These are phyloP conservation scores for Habrosyne pyritoides DNA, from an alignment of 2,888 invertebrate species.

Conservation along the genomic window DNA sequence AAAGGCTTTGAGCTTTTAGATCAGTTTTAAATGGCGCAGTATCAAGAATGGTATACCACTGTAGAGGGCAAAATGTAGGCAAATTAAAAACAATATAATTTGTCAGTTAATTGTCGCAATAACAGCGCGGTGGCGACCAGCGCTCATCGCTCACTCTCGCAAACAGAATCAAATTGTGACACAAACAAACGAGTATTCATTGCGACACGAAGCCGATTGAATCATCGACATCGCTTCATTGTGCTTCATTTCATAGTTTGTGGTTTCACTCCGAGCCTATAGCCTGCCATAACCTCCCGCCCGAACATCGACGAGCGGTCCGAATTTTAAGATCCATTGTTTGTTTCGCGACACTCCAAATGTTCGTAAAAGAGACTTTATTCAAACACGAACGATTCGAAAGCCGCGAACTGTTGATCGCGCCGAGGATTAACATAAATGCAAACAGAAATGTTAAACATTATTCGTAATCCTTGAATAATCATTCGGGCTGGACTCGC, in stretches of 20 bases:
- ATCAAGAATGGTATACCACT: too few relatives aligned
- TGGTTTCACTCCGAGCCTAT: background rate
- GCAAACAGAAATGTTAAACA: background rate
- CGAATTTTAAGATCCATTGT: background rate
- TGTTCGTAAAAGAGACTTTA: background rate
- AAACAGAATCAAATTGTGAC: background rate
- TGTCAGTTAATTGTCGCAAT: background rate
- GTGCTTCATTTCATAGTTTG: background rate
- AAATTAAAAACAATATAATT: background rate
- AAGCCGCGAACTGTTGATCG: background rate
- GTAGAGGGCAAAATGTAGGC: too few relatives aligned
- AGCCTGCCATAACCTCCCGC: background rate
- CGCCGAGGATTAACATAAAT: background rate
- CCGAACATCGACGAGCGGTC: too few relatives aligned
- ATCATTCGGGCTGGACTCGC: background rate
- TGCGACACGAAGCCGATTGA: background rate
- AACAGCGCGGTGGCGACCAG: background rate
- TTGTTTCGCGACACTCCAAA: background rate
- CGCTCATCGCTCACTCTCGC: background rate
- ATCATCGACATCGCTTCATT: background rate
- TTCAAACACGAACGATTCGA: background rate
- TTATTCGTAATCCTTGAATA: conserved; percentile 3
- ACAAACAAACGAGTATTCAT: background rate
- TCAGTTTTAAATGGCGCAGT: too few relatives aligned
- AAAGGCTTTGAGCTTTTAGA: too few relatives aligned